Conservation (phyloP, 2,113 vertebrate species). For the Saccopteryx bilineata region DNA sequence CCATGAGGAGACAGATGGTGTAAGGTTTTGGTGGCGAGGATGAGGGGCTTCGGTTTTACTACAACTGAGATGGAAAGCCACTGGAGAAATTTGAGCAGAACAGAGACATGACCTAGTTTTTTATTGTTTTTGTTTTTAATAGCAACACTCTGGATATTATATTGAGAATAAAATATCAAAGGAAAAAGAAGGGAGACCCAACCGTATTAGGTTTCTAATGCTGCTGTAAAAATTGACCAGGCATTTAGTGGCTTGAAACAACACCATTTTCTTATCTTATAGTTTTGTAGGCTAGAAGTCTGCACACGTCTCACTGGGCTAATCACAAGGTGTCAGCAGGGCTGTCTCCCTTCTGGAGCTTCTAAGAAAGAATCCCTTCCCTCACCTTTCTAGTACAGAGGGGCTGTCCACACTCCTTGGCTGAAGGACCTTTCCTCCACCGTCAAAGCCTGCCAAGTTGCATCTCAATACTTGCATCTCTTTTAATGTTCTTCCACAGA, state of each 20-base stretch:
- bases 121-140: background rate
- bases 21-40: background rate
- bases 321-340: background rate
- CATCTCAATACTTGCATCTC: background rate
- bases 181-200: background rate
- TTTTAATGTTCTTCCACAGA: background rate
- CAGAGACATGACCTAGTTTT: background rate
- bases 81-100: background rate
- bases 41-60: background rate
- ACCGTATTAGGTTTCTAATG: background rate
- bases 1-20: background rate
- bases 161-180: conserved; percentile 21
- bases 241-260: background rate
- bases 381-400: background rate
- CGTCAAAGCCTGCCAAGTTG: background rate
- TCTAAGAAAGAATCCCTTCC: background rate
- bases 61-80: background rate
- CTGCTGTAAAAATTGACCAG: background rate
- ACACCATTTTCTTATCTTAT: background rate
- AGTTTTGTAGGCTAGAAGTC: background rate
- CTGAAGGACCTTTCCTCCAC: background rate
- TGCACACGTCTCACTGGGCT: background rate
- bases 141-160: background rate
- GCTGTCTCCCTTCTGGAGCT: background rate
- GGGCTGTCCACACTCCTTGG: background rate